A percentile compares a stretch with the other conserved stretches of the same genome.
Conservation (phyloP, 2,113 vertebrate genomes). For the Sminthopsis crassicaudata region DNA sequence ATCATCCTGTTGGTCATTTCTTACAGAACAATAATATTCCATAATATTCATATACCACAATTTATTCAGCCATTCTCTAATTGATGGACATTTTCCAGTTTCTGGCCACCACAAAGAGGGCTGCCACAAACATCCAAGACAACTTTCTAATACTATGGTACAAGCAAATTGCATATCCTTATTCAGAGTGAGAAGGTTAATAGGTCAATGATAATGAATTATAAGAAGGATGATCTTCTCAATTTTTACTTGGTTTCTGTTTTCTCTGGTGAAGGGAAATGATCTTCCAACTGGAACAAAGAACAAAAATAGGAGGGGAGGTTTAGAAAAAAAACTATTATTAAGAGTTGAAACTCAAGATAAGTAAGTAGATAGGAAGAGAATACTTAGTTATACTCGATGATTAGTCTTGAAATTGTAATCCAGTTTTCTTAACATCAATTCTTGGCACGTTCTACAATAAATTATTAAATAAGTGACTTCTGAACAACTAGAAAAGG, state of each 20-base stretch:
- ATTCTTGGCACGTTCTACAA: neutral
- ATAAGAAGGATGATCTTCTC: neutral
- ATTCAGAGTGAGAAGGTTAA: neutral
- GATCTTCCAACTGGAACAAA: neutral
- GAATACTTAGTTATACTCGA: neutral
- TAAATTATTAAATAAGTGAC: neutral
- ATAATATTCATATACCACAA: too few species aligned
- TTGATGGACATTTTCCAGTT: too few species aligned
- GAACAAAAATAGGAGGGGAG: too few species aligned
- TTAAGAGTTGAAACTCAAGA: neutral
- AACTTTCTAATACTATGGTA: neutral
- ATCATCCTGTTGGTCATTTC: too few species aligned
- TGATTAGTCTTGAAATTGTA: neutral
- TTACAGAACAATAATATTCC: too few species aligned
- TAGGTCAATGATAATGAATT: neutral
- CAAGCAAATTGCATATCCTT: neutral
- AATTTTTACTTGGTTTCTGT: neutral
- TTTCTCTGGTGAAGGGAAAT: neutral
- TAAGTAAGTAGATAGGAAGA: neutral
- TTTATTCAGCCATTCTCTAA: too few species aligned
- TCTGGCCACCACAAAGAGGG: too few species aligned
- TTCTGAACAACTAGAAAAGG: neutral
- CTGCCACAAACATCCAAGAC: too few species aligned
- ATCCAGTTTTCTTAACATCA: neutral
- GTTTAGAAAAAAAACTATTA: neutral